Base-by-base conservation (phyloP, 2,113 vertebrate genomes). In the Limnothrissa miodon region DNA sequence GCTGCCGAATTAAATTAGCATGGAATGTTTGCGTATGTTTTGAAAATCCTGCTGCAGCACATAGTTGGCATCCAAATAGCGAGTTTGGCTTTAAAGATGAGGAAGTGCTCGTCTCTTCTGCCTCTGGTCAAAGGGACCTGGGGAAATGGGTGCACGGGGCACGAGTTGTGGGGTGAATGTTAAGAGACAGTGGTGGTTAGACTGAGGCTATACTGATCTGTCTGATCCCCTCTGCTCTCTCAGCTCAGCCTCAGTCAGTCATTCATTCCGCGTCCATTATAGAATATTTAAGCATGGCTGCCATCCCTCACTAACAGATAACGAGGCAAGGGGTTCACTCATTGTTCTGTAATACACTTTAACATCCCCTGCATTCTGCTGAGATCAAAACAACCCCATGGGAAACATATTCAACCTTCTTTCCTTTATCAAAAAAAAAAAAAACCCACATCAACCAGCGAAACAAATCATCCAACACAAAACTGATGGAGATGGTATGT, bases 1-100 rank as follows among this genome's bases (percentile, higher is more conserved):
- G 86, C 87, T 93, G 91, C 87, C 90, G 91, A 91, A 84, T 81
- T 78, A 87, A 85, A 92, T 92, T 91, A 90, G 86, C 89, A 90
- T 90, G 91, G 91, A 90, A 86, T 83, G 80, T 80, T 89, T 74
- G 21, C 45, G n/a, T 29, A 36, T 7, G 45, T 29, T 33, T 36
- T 39, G 0, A 36, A 74, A 74, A 74, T 74, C 13, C 66, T 74
- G 66, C 66, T 17, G 5, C 66, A 39, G 29, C 25, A 15, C 66
- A 74, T 11, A 74, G 10, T 36, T 36, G 33, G 66, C 29, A 36
- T 74, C 29, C 4, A 36, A 74, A 11, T 33, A 2, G 33, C 5
- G 66, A 4, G 29, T 15, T 23, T 36, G 66, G 66, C 66, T 36
- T 11, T 2, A 36, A 11, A 74, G 25, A 13, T 36, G 33, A 74